These are phyloP conservation scores for Eretmodus cyanostictus DNA, from an alignment of 2,113 vertebrate species.

Conservation along the genomic window DNA sequence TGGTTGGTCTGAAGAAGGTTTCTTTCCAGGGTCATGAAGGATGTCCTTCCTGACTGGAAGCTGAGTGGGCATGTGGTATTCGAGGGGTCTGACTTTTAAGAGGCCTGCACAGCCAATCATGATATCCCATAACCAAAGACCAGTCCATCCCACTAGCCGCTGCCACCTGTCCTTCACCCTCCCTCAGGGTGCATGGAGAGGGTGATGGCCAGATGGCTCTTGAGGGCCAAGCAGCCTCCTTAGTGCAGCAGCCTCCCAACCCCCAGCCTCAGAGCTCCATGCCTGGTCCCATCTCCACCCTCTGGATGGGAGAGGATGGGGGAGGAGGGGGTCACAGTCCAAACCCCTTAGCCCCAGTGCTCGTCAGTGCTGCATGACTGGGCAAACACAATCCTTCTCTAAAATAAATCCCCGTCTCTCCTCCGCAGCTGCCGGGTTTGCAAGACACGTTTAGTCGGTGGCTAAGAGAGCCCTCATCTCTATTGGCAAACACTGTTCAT, in stretches of 20 bases:
- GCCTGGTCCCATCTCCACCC: conserved; percentile 49
- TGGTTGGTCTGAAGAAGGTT: neutral
- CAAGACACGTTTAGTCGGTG: neutral
- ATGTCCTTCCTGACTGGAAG: conserved; percentile 2
- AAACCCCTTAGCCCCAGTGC: conserved; percentile 45
- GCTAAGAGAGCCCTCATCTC: neutral
- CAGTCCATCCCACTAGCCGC: conserved; percentile 37
- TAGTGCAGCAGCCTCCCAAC: conserved; percentile 38
- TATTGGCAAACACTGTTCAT: neutral
- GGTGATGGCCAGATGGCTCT: conserved; percentile 68
- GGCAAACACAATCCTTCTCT: conserved; percentile 60
- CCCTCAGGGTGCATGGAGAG: conserved; percentile 38
- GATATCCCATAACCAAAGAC: neutral
- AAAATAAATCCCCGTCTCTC: conserved; percentile 48
- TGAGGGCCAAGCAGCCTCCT: conserved; percentile 52
- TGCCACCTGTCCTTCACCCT: conserved; percentile 70
- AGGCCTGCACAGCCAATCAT: neutral
- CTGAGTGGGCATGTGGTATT: neutral
- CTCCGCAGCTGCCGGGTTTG: conserved; percentile 44
- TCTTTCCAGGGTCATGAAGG: neutral
- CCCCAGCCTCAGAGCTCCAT: conserved; percentile 35
- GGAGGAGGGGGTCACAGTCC: neutral
- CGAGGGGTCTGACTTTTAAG: neutral
- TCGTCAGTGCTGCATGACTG: conserved; percentile 69
- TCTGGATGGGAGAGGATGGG: neutral